Conservation (phyloP, 2,113 vertebrate genomes). For the Lepus europaeus region DNA sequence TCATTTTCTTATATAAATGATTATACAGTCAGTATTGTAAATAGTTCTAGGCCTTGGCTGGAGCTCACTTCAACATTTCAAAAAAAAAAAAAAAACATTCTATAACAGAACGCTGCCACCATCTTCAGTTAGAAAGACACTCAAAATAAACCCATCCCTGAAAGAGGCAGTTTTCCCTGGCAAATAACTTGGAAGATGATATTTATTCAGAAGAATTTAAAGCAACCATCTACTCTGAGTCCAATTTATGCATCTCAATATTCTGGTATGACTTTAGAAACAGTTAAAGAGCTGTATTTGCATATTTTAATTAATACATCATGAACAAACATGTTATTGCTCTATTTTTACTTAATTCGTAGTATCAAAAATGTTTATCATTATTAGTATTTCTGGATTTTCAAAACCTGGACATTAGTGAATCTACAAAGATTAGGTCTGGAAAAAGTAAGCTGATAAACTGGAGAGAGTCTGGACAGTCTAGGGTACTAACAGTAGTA, state of each 20-base stretch:
- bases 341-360: neutral
- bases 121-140: constrained; percentile 57
- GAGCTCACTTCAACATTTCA: constrained; percentile 1
- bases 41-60: neutral
- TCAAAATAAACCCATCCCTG: neutral
- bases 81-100: constrained; percentile 28
- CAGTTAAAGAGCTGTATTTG: neutral
- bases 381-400: neutral
- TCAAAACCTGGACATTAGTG: neutral
- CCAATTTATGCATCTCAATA: constrained; percentile 28
- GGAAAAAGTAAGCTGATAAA: neutral
- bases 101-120: constrained; percentile 19
- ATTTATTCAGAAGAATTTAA: constrained; percentile 18
- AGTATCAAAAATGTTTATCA: neutral
- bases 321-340: neutral
- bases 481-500: neutral
- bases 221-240: neutral
- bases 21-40: neutral
- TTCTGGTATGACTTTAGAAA: neutral
- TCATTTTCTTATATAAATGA: neutral
- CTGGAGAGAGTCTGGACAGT: neutral
- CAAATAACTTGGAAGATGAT: constrained; percentile 52
- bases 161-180: neutral
- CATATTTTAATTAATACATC: neutral
- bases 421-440: neutral